These are phyloP conservation scores for Agriopis aurantiaria DNA, from an alignment of 2,888 invertebrate species.

Conservation along the genomic window DNA sequence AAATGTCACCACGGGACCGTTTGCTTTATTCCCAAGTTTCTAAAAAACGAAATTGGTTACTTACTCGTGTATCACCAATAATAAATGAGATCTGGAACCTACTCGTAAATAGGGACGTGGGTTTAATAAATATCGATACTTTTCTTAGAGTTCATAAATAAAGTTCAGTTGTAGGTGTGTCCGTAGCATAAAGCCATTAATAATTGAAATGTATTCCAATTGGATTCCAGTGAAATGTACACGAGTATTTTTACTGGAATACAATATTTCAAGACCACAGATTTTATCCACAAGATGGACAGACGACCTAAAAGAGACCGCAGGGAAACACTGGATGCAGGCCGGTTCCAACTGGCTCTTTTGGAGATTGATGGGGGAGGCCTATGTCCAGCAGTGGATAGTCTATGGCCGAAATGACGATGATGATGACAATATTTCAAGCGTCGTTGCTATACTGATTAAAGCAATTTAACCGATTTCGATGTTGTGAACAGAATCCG, in stretches of 20 bases:
- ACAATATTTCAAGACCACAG: no score
- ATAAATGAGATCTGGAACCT: slow-evolving; percentile 25
- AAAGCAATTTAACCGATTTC: no score
- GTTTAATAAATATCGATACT: slow-evolving; percentile 9
- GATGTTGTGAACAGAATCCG: background rate
- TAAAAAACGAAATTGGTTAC: slow-evolving; percentile 27
- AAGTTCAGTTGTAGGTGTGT: background rate
- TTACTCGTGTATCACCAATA: slow-evolving; percentile 20
- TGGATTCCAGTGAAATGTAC: background rate
- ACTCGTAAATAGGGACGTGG: slow-evolving; percentile 3
- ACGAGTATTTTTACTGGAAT: no score
- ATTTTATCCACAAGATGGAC: no score
- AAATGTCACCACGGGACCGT: slow-evolving; percentile 8
- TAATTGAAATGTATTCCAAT: slow-evolving; percentile 9
- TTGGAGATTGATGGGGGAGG: no score
- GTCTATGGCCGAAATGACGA: no score
- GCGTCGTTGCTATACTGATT: no score
- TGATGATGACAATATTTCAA: no score
- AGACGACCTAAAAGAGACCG: no score
- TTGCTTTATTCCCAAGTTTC: slow-evolving; percentile 5
- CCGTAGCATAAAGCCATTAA: background rate
- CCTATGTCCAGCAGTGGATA: no score
- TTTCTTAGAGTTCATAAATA: background rate
- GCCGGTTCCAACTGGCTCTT: no score
- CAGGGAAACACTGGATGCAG: no score